Base-by-base conservation (phyloP, 2,113 vertebrate genomes). In the Chlorodrepanis virens region DNA sequence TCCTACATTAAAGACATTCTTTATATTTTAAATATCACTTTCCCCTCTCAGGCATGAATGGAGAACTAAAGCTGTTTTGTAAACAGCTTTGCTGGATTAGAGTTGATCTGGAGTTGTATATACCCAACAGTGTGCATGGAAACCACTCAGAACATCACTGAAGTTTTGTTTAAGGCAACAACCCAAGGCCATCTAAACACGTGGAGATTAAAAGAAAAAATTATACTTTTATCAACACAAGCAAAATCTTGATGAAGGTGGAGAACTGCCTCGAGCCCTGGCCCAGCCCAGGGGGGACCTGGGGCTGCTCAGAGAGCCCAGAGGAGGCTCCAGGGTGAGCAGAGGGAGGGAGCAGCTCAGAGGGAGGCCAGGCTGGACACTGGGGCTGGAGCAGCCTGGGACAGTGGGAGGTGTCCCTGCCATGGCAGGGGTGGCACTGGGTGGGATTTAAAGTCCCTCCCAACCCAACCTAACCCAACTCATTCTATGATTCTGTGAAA, bases 371-470 rank as follows among this genome's bases (percentile, higher is more conserved):
- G 56, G 33, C 0, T 70, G 84, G 56, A 7, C 65, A 28, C 1
- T 7, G 47, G 54, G 45, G 54, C 45, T 87, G 5, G 74, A 70
- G 56, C 74, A 40, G 18, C 64, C 75, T 79, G 84, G 57, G 15
- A 45, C 67, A 25, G n/a, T 21, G 75, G n/a, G 0, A 87, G n/a
- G 12, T 40, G 75, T 31, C 40, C 49, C 84, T 87, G 75, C 17
- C 40, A 31, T 11, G 65, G 49, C 56, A 4, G 24, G 47, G 47
- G 75, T 25, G 40, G 49, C 0, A 5, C 1, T 3, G 11, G 35
- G 0, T 59, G 44, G 0, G 0, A 2, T 44, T 33, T 14, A 0
- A 15, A 0, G 18, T 19, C 5, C 22, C 4, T 59, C 0, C 7
- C 23, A 52, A 20, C 23, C 6, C 37, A 52, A 20, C 19, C 5